Evolutionary conservation across 2,113 vertebrate species (phyloP).

Genomic region (Bufo bufo): DNA sequence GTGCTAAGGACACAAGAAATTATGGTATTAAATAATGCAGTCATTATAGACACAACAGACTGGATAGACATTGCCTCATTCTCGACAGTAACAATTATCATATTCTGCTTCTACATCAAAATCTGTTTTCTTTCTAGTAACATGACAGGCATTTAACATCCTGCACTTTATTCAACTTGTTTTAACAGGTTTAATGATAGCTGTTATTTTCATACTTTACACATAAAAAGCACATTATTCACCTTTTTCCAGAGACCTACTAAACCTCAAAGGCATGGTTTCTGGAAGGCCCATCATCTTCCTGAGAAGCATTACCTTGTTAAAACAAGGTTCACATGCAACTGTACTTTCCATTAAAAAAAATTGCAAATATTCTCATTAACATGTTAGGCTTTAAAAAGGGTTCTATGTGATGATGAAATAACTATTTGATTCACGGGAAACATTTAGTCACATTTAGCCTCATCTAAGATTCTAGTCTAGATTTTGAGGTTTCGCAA

Average conservation of each 20-base stretch:
- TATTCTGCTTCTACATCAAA: conserved; percentile 19
- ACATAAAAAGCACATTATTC: conserved; percentile 21
- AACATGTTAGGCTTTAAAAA: background rate
- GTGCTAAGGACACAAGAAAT: conserved; percentile 8
- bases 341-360: background rate
- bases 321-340: conserved; percentile 44
- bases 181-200: conserved; percentile 46
- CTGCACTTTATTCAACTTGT: conserved; percentile 40
- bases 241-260: conserved; percentile 5
- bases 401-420: background rate
- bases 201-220: conserved; percentile 35
- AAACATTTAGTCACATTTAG: background rate
- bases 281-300: conserved; percentile 23
- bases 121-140: conserved; percentile 13
- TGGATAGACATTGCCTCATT: conserved; percentile 18
- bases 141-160: conserved; percentile 32
- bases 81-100: conserved; percentile 13
- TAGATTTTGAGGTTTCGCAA: no score
- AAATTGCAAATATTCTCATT: background rate
- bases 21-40: background rate
- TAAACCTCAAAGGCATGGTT: conserved; percentile 29
- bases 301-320: conserved; percentile 12
- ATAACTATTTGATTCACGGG: background rate
- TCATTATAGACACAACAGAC: background rate
- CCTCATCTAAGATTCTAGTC: no score